These are phyloP conservation scores for Onychostruthus taczanowskii DNA, from an alignment of 2,113 vertebrate species.

Conservation along the genomic window DNA sequence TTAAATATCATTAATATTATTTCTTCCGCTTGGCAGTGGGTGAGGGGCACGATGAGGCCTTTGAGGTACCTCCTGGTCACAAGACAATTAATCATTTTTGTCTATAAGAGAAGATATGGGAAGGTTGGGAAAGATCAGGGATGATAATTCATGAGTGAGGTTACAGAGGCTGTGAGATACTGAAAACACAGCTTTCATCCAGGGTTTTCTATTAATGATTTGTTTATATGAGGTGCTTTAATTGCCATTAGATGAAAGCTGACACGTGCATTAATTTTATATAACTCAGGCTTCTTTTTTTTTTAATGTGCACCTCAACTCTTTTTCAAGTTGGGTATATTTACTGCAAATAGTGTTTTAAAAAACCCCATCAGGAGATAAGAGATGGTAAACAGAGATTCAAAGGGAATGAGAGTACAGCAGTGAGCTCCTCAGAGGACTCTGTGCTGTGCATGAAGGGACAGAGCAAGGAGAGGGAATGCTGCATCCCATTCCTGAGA, in stretches of 20 bases:
- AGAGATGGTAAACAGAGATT: neutral
- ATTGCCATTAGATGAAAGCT: slow-evolving; percentile 26
- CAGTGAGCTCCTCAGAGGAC: neutral
- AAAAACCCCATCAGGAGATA: neutral
- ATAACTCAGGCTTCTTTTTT: neutral
- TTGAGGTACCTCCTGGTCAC: neutral
- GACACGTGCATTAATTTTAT: neutral
- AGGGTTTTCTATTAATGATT: neutral
- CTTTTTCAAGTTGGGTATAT: neutral
- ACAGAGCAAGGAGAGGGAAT: neutral
- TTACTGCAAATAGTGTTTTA: neutral
- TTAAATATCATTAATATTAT: too few species aligned
- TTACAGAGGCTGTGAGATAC: neutral
- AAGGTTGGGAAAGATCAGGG: neutral
- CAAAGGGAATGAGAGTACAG: neutral
- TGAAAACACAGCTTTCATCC: neutral
- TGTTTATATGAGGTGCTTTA: neutral
- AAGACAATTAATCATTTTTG: neutral
- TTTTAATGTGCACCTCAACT: neutral
- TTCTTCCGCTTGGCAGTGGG: neutral
- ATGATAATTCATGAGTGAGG: neutral
- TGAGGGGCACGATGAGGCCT: neutral
- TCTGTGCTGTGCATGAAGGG: neutral
- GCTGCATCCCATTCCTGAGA: neutral
- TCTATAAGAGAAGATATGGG: neutral